Evolutionary conservation across 2,797 vertebrate genomes (phyloP).

Genomic region (Alca torda): DNA sequence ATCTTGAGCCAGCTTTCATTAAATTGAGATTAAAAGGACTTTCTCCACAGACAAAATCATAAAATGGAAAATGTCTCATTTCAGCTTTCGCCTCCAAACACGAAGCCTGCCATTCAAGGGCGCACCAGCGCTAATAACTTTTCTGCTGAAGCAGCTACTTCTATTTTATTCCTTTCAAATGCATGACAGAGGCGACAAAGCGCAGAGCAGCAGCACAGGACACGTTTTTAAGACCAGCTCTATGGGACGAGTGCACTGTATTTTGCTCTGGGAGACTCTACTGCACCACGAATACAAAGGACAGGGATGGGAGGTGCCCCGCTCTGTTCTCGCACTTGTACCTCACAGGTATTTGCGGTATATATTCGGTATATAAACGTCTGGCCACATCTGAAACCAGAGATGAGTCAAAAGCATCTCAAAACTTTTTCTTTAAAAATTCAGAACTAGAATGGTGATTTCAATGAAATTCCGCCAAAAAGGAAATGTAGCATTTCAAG

Average conservation of each 20-base stretch:
- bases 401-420: not conserved
- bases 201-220: not conserved
- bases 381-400: not conserved
- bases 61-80: conserved; percentile 41
- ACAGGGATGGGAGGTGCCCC: not conserved
- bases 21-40: conserved; percentile 23
- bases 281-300: not conserved
- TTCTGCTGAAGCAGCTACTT: conserved; percentile 26
- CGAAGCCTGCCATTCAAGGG: not conserved
- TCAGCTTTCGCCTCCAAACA: conserved; percentile 12
- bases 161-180: not conserved
- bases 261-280: not conserved
- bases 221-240: not conserved
- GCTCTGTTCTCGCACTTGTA: not conserved
- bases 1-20: not conserved
- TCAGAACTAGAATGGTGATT: not conserved
- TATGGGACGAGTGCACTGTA: accelerated
- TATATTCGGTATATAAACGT: not conserved
- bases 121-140: not conserved
- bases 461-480: not conserved
- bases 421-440: not conserved
- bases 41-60: not conserved
- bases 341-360: not conserved
- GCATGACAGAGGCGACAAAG: not conserved
- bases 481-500: not conserved